Base-by-base conservation (phyloP, 2,888 invertebrate species). In the Papilio protenor region DNA sequence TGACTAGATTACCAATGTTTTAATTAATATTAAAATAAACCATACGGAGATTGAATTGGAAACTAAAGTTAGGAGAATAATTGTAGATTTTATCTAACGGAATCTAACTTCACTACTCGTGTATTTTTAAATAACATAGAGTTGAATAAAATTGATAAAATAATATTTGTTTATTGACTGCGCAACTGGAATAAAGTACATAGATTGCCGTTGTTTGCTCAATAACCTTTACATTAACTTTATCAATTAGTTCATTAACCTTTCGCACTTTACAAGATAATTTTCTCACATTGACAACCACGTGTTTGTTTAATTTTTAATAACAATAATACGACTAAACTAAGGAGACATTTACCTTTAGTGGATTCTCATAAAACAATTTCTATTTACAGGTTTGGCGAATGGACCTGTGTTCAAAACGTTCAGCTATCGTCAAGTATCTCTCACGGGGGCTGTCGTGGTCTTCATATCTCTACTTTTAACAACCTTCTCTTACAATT, bases 331-430 rank as follows among this genome's bases (percentile, higher is more conserved):
- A 23, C 21, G 10, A 12, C 6, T 6, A 18, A 52, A 52, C 52
- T 16, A 52, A 52, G 16, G 18, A 27, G 18, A 11, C 16, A 66
- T 16, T 66, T 66, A 27, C 6, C 45, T 69, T 21, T 21, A 21
- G 49, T 52, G 14, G 10, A 5, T 14, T 71, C 8, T 57, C 23
- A 40, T 49, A 64, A 14, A 47, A 18, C 14, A 66, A 79, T 73
- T 80, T 78, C 80, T 80, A 80, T 75, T 95, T 94, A 79, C 89
- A 96, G 96, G 96, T 81, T 91, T 97, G 77, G 93, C 96, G 27
- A 97, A 97, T 89, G 97, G 97, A 16, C 97, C 97, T 2, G 88
- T 97, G 45, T 96, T 97, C 86, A 95, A 96, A 81, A 95, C 94
- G 73, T 97, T 96, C 82, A 95, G 96, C 11, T 97, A 96, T 83